Evolutionary conservation across 2,888 invertebrate species (phyloP).

Genomic region (Apotomis betuletana): DNA sequence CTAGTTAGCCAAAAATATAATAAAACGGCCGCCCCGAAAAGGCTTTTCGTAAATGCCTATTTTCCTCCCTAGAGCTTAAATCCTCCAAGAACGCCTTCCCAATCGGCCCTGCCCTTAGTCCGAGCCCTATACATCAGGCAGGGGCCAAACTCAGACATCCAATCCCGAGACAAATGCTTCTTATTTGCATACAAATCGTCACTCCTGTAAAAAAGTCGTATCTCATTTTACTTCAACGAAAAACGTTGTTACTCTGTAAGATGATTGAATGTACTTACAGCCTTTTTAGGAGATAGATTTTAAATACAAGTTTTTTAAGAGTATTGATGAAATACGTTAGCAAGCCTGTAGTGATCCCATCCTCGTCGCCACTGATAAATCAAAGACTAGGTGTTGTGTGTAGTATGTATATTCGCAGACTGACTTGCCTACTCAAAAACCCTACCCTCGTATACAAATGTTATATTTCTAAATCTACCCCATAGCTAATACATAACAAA

Average conservation of each 20-base stretch:
- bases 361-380: too few species aligned
- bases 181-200: slow-evolving; percentile 18
- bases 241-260: neutral
- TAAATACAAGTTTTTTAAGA: too few species aligned
- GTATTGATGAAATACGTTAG: too few species aligned
- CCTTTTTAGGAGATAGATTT: too few species aligned
- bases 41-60: neutral
- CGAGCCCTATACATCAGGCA: slow-evolving; percentile 9
- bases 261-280: neutral
- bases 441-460: too few species aligned
- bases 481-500: too few species aligned
- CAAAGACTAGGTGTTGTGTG: too few species aligned
- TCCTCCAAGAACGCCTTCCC: neutral
- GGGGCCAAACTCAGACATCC: slow-evolving; percentile 18
- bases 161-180: slow-evolving; percentile 27
- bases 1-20: neutral
- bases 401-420: too few species aligned
- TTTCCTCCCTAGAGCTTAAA: neutral
- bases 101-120: neutral
- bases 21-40: neutral
- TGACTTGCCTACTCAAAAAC: too few species aligned
- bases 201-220: too few species aligned
- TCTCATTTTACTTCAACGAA: too few species aligned
- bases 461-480: too few species aligned
- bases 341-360: neutral